Base-by-base conservation (phyloP, 2,797 vertebrate genomes). In the Netta rufina region DNA sequence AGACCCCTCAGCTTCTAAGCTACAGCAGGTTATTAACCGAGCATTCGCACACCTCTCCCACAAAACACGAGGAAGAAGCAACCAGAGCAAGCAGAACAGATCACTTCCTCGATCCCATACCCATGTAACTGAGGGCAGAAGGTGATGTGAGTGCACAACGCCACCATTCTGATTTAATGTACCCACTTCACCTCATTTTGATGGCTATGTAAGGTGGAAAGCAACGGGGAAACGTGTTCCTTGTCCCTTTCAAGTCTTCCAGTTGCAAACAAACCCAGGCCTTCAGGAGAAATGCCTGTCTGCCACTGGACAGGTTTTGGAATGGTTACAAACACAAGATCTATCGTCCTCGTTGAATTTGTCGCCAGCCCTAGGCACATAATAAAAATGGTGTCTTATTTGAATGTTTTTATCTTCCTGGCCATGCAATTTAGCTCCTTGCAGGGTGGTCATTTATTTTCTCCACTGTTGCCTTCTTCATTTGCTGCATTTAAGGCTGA, bases 401-500 rank as follows among this genome's bases (percentile, higher is more conserved):
- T 92, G 51, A 91, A 92, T 58, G 78, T 21, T 87, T 87, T 92
- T 57, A 49, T 90, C 74, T 72, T 57, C 38, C 54, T 73, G 80
- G 77, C 77, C 86, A 72, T 74, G 65, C 77, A 90, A 87, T 92
- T 92, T 43, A 84, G 71, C 33, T 90, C 64, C 73, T 93, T 83
- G 54, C 53, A 86, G 36, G 33, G 41, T 38, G 79, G 39, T 39
- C 61, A 64, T 83, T 93, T 81, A 75, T 88, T 84, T 91, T 79
- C 69, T 75, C 83, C 74, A 24, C 72, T 53, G 60, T 45, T 61
- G 6, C 79, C 49, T 75, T 82, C 70, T 91, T 83, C 5, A 1
- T 78, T 90, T 5, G 28, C 75, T 77, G 80, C 39, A 33, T 69
- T 89, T 69, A 36, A 45, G 82, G 67, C 76, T n/a, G 64, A 94